Conservation (phyloP, 2,797 vertebrate species). For the Falco biarmicus region DNA sequence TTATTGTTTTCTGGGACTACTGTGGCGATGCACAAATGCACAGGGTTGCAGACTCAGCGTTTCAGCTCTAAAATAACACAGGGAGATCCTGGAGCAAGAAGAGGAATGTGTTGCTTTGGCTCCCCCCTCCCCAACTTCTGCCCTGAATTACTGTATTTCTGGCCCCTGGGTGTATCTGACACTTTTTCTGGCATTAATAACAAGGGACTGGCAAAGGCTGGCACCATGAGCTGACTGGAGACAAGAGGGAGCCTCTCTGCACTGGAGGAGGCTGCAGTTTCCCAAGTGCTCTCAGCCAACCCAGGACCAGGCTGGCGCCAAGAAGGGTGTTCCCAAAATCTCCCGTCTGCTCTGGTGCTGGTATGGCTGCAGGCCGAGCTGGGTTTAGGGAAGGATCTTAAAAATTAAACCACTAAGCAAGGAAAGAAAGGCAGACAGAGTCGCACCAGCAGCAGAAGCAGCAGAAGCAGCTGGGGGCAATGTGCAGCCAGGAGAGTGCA, state of each 20-base stretch:
- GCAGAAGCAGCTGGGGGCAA: not conserved
- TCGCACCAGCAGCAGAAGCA: fast-evolving
- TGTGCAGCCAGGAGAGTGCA: not conserved
- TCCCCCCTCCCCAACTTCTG: not conserved
- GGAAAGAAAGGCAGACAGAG: not conserved
- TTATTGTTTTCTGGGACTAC: not conserved
- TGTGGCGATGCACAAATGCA: not conserved
- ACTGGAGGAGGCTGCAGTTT: not conserved
- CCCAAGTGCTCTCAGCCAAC: not conserved
- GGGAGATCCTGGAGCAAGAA: not conserved
- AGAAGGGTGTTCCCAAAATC: not conserved
- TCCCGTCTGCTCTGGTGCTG: not conserved
- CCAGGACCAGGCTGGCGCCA: not conserved
- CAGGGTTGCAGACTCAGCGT: not conserved
- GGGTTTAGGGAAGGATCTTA: not conserved
- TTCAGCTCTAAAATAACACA: not conserved
- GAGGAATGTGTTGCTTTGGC: not conserved
- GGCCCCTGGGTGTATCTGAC: not conserved
- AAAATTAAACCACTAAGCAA: not conserved
- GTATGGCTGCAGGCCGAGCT: not conserved
- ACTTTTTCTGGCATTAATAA: not conserved
- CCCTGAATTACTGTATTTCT: not conserved
- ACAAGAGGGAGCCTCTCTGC: not conserved
- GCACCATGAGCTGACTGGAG: not conserved
- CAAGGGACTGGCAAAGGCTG: not conserved